These are phyloP conservation scores for Baccha elongata DNA, from an alignment of 2,888 invertebrate genomes.

Conservation along the genomic window DNA sequence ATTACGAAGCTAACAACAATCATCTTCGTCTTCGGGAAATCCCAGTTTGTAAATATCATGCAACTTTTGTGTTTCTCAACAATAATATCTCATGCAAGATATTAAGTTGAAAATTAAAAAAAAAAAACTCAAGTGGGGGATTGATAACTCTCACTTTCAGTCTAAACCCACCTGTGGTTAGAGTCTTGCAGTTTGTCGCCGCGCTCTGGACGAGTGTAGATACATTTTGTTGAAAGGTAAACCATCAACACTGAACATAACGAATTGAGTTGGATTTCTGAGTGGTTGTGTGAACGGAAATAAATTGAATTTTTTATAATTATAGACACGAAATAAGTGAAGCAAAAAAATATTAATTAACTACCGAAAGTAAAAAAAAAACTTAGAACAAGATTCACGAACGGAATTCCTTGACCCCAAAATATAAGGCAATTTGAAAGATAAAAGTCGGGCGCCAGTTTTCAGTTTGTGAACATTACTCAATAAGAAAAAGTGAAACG, in stretches of 20 bases:
- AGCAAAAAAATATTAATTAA: not conserved
- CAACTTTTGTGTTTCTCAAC: conserved; percentile 36
- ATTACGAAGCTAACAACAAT: conserved; percentile 6
- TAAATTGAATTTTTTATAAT: conserved; percentile 15
- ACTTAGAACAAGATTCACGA: conserved; percentile 18
- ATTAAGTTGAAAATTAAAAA: conserved; percentile 23
- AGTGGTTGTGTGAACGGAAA: conserved; percentile 50
- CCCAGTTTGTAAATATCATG: conserved; percentile 48
- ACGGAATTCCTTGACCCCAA: conserved; percentile 42
- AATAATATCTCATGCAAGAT: conserved; percentile 54
- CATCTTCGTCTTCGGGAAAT: not conserved
- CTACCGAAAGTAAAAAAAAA: conserved; percentile 20
- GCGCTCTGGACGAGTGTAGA: conserved; percentile 40
- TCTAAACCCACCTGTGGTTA: conserved; percentile 53
- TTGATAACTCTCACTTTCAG: conserved; percentile 68
- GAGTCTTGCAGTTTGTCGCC: conserved; percentile 40
- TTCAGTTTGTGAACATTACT: conserved; percentile 6
- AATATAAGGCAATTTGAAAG: not conserved
- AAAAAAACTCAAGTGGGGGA: conserved; percentile 16
- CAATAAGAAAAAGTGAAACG: conserved; percentile 58
- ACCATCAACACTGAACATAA: conserved; percentile 36
- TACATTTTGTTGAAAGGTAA: conserved; percentile 30
- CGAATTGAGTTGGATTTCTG: conserved; percentile 45
- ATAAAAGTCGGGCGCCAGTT: conserved; percentile 16
- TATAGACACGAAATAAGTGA: conserved; percentile 21